Evolutionary conservation across 2,888 invertebrate genomes (phyloP), one percentile per base, ranked within the genome.

Genomic region (Halocaridina rubra): DNA sequence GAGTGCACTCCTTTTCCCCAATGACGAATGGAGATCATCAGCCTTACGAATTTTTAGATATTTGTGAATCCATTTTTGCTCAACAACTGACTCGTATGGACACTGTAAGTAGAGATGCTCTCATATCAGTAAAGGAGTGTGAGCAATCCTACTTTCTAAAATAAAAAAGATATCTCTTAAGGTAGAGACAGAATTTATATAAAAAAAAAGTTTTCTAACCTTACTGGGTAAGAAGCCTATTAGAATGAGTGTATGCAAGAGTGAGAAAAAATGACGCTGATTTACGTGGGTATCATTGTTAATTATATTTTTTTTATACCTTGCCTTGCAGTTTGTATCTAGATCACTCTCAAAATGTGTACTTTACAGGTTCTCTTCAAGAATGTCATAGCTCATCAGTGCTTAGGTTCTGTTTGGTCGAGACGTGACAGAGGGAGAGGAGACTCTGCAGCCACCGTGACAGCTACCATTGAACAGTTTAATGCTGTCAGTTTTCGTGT

Each of bases 51-150:
- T 90, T 90, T 80, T 78, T 89, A 13, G 90, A 90, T 27, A 89
- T 97, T 89, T 95, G 96, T 84, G 96, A 96, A 90, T 94, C 95
- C 32, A 96, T 96, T 91, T 97, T 99, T 92, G 99, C 99, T 89
- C 97, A 98, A 91, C 99, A 99, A 92, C 94, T 99, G 89, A 99
- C 99, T 32, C 94, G 96, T 89, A 97, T 98, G 95, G 99, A 99
- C 92, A 96, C 96, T 93, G 95, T 94, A 91, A 92, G 92, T 91
- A 13, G n/a, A n/a, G n/a, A n/a, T n/a, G n/a, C n/a, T n/a, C n/a
- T n/a, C n/a, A n/a, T n/a, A n/a, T n/a, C n/a, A n/a, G n/a, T n/a
- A n/a, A n/a, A n/a, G n/a, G n/a, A n/a, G n/a, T n/a, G n/a, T n/a
- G n/a, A n/a, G n/a, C n/a, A n/a, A n/a, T n/a, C n/a, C n/a, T n/a